Conservation (phyloP, 1,140 invertebrate species). For the Spodoptera litura region DNA sequence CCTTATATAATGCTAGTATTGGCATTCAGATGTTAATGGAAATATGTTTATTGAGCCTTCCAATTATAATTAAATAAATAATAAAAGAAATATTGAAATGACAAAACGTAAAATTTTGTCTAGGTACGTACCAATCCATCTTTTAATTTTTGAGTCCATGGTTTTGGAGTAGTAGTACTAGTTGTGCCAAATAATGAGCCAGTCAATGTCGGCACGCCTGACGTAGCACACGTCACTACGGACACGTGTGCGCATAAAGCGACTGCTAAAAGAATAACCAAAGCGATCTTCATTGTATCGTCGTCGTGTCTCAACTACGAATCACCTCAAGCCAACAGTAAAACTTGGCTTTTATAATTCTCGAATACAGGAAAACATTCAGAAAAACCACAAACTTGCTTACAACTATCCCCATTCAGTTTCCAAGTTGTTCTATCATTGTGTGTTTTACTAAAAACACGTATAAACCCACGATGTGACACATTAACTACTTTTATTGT, state of each 20-base stretch:
- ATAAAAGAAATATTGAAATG: neutral
- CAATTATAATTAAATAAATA: neutral
- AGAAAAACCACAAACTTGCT: neutral
- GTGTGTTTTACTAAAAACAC: neutral
- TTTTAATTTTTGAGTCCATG: conserved; percentile 62
- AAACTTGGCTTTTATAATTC: conserved; percentile 44
- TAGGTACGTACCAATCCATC: conserved; percentile 62
- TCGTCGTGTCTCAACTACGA: conserved; percentile 15
- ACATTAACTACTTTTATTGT: neutral
- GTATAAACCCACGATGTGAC: conserved; percentile 16
- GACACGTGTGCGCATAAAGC: conserved; percentile 52
- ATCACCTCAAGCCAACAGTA: conserved; percentile 5
- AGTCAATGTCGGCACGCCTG: neutral
- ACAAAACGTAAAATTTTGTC: too few species aligned
- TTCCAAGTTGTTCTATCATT: conserved; percentile 9
- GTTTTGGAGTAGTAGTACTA: conserved; percentile 55
- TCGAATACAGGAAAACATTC: conserved; percentile 35
- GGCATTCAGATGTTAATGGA: too few species aligned
- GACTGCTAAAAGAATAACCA: conserved; percentile 53
- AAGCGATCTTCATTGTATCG: conserved; percentile 44
- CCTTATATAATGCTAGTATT: neutral
- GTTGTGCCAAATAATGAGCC: neutral
- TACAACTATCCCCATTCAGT: neutral
- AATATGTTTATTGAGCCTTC: neutral
- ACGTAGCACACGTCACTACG: conserved; percentile 47